These are phyloP conservation scores for Drosophila pegasa DNA, from an alignment of 2,888 invertebrate species.

Conservation along the genomic window DNA sequence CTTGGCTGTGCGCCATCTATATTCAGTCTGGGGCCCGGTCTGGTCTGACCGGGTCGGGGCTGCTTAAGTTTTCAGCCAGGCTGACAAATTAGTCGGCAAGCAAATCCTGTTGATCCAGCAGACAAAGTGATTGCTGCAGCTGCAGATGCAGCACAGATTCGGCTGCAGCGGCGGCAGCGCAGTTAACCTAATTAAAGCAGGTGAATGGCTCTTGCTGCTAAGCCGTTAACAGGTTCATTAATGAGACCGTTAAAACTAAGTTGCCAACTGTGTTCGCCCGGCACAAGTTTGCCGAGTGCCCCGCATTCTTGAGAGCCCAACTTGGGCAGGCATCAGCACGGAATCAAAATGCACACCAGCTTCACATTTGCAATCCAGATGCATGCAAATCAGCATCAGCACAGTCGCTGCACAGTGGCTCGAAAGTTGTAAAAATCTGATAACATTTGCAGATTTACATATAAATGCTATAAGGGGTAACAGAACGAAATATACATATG, in stretches of 20 bases:
- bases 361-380: background rate
- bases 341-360: background rate
- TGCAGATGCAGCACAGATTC: background rate
- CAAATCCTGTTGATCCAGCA: constrained; percentile 17
- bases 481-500: no score
- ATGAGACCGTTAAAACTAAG: background rate
- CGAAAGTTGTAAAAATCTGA: background rate
- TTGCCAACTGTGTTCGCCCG: background rate
- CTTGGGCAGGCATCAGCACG: background rate
- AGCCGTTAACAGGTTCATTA: constrained; percentile 3
- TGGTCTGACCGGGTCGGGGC: no score
- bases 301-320: background rate
- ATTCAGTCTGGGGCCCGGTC: background rate
- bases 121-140: constrained; percentile 15
- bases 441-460: no score
- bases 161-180: background rate
- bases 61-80: background rate
- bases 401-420: constrained; percentile 22
- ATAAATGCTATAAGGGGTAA: no score
- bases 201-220: no score
- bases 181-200: background rate
- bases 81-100: constrained; percentile 19
- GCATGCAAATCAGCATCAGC: constrained; percentile 9
- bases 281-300: constrained; percentile 3
- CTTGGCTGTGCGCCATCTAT: background rate